These are phyloP conservation scores for Neosalanx taihuensis DNA, from an alignment of 2,797 vertebrate species.

Conservation along the genomic window DNA sequence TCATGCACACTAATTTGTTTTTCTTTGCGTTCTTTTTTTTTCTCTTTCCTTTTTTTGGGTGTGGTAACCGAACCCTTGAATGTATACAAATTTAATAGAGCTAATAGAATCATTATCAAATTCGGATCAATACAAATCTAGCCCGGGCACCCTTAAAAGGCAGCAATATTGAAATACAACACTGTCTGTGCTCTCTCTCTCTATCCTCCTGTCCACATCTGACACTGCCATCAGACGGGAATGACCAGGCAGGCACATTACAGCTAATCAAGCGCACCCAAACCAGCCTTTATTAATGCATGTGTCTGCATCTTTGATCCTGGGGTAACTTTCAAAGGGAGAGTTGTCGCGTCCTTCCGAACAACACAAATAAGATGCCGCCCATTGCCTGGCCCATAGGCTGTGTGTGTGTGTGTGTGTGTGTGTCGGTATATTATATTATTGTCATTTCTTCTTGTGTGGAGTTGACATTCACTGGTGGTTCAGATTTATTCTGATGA, in stretches of 20 bases:
- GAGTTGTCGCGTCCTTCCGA: constrained; percentile 52
- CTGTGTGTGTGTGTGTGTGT: constrained; percentile 28
- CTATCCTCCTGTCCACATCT: constrained; percentile 66
- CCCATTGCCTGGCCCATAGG: constrained; percentile 62
- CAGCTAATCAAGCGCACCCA: constrained; percentile 72
- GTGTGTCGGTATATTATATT: too few relatives aligned
- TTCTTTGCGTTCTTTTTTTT: constrained; percentile 69
- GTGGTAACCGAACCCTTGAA: constrained; percentile 75
- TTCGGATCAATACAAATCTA: constrained; percentile 81
- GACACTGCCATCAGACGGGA: constrained; percentile 69
- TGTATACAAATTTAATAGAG: constrained; percentile 80
- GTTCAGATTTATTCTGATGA: constrained; percentile 17
- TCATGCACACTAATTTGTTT: constrained; percentile 78
- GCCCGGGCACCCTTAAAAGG: constrained; percentile 72
- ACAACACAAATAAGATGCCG: constrained; percentile 63
- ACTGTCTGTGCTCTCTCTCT: constrained; percentile 68
- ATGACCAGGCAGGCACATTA: constrained; percentile 74
- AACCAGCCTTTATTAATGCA: constrained; percentile 75
- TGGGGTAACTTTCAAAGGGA: constrained; percentile 63
- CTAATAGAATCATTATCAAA: constrained; percentile 86
- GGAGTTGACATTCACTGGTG: not conserved
- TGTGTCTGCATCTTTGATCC: constrained; percentile 68
- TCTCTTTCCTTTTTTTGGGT: constrained; percentile 33
- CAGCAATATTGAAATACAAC: constrained; percentile 80
- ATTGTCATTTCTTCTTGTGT: too few relatives aligned